Evolutionary conservation across 2,888 invertebrate genomes (phyloP).

Genomic region (Icerya purchasi): DNA sequence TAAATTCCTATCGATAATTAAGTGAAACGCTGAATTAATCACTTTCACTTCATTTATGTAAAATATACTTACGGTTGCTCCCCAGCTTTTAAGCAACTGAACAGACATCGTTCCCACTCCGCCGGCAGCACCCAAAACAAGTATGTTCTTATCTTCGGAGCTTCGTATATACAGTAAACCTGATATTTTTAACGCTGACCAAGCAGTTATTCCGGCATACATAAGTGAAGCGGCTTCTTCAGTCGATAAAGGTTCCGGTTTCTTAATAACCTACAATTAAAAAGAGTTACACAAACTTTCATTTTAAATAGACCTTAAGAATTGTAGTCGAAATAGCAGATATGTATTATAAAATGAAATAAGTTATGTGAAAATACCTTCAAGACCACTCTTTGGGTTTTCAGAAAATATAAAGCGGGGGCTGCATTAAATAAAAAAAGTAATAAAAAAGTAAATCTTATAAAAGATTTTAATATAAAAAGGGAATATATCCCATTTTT

Average conservation of each 20-base stretch:
- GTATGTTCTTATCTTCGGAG: conserved; percentile 34
- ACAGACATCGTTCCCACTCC: conserved; percentile 76
- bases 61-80: conserved; percentile 34
- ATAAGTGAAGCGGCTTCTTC: conserved; percentile 58
- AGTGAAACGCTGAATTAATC: not conserved
- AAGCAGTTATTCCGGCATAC: conserved; percentile 69
- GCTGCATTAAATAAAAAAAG: too few relatives aligned
- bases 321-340: too few relatives aligned
- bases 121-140: conserved; percentile 75
- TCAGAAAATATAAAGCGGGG: too few relatives aligned
- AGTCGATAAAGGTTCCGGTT: conserved; percentile 38
- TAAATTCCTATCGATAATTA: not conserved
- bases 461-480: too few relatives aligned
- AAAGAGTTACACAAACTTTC: too few relatives aligned
- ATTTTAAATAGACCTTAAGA: too few relatives aligned
- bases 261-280: conserved; percentile 30
- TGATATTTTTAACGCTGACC: conserved; percentile 50
- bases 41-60: too few relatives aligned
- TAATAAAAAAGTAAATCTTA: too few relatives aligned
- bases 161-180: conserved; percentile 31
- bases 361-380: too few relatives aligned
- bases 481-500: too few relatives aligned
- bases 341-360: too few relatives aligned
- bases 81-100: conserved; percentile 60
- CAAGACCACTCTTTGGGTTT: too few relatives aligned